phyloP scores from a whole-genome alignment of 2,888 invertebrate species.

The Brachypalpus laphriformis region DNA sequence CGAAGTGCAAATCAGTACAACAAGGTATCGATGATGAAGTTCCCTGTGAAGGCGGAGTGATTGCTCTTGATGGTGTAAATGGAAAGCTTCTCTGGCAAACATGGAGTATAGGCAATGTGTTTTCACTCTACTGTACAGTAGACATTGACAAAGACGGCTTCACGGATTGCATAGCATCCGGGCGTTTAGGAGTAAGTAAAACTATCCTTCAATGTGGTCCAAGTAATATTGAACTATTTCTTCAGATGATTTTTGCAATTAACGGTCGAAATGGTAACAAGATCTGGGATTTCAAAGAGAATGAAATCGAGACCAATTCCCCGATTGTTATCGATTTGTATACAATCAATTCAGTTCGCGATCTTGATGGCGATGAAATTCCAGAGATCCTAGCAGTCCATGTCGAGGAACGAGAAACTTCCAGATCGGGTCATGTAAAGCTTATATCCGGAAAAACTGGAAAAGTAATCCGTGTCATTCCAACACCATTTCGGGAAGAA shows the following conservation, averaged over 20 bases:
- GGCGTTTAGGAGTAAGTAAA: constrained; percentile 87
- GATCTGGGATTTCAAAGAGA: constrained; percentile 85
- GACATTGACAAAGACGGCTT: constrained; percentile 88
- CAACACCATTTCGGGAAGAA: constrained; percentile 87
- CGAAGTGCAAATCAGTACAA: constrained; percentile 85
- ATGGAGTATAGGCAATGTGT: constrained; percentile 89
- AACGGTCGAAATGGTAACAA: constrained; percentile 87
- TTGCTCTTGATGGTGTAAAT: constrained; percentile 89
- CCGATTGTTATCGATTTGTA: constrained; percentile 85
- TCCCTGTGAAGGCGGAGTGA: constrained; percentile 89
- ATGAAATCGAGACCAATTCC: constrained; percentile 82
- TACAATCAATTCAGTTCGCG: constrained; percentile 88
- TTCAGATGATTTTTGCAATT: constrained; percentile 86
- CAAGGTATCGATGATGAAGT: constrained; percentile 86
- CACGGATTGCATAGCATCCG: constrained; percentile 89
- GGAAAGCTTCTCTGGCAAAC: constrained; percentile 90
- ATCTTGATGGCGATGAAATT: constrained; percentile 88
- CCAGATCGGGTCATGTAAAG: constrained; percentile 86
- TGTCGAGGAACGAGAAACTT: constrained; percentile 84
- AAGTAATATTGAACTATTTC: background rate
- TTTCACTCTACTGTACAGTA: constrained; percentile 88
- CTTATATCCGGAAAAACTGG: constrained; percentile 89
- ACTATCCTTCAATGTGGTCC: background rate
- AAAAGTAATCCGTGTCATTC: constrained; percentile 85
- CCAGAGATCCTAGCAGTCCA: constrained; percentile 89